A percentile compares a stretch with the other conserved stretches of the same genome.
phyloP scores from a whole-genome alignment of 2,797 vertebrate species.

The Naso thynnoides region DNA sequence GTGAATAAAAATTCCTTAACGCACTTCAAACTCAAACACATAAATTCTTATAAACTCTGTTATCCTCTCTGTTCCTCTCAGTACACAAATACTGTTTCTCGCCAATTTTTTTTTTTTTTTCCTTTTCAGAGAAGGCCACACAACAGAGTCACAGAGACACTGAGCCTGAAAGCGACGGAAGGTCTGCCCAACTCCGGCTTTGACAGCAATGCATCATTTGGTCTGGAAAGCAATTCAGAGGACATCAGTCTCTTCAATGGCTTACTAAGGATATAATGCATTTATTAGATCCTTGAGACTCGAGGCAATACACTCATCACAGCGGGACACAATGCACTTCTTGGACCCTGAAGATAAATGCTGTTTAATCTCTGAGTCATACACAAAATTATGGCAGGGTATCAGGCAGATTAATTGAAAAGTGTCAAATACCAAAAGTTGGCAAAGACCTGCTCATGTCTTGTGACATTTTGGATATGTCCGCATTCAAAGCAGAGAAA shows the following conservation, averaged over 20 bases:
- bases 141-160: constrained; percentile 29
- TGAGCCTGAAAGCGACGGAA: constrained; percentile 41
- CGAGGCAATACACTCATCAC: constrained; percentile 23
- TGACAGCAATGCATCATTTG: constrained; percentile 33
- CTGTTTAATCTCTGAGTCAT: constrained; percentile 3
- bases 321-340: constrained; percentile 5
- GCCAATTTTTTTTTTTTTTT: too few species aligned
- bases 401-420: background rate
- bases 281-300: constrained; percentile 49
- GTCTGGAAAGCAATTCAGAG: constrained; percentile 36
- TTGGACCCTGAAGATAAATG: background rate
- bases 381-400: background rate
- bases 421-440: background rate
- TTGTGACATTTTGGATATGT: background rate
- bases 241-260: constrained; percentile 48
- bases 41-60: background rate
- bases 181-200: constrained; percentile 28
- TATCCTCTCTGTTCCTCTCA: constrained; percentile 3
- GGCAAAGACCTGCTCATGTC: background rate
- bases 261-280: constrained; percentile 49
- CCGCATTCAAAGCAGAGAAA: background rate
- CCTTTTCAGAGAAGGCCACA: constrained; percentile 26
- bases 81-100: constrained; percentile 24
- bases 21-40: constrained; percentile 5
- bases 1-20: constrained; percentile 6